Evolutionary conservation across 2,888 invertebrate species (phyloP), one percentile per base, ranked within the genome.

Genomic region (Pseudococcus viburni): DNA sequence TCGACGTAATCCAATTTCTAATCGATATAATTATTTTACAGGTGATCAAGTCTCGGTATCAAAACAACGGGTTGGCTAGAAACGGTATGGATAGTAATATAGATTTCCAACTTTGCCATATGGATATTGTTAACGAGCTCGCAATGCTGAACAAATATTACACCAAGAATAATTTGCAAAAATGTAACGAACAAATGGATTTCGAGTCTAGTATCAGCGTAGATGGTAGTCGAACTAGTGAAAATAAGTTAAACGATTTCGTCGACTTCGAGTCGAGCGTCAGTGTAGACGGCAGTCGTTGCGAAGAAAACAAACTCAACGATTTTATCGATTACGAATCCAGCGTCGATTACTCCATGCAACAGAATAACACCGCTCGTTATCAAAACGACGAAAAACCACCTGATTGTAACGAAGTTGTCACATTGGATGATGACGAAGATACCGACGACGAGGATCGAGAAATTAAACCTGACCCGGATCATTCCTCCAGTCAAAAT

Each of bases 81-180:
- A 80, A 22, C 59, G 83, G 17, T 42, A 48, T 83, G 51, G 80
- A 88, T 26, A 19, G 64, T 64, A 80, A 80, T 48, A 19, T 88
- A n/a, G 83, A 88, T 42, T 39, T 19, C n/a, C 33, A 88, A 39
- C 88, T 88, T 80, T 55, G 88, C 59, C 77, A 83, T 55, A 88
- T 88, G 88, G 80, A 88, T 55, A 88, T 88, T 11, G 88, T 80
- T 3, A 88, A 88, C 77, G 88, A 88, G 80, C 83, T 88, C 12
- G 88, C 80, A 5, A 80, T 88, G 88, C n/a, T 88, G 80, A 88
- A 80, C 42, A 77, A 88, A 51, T 88, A 88, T n/a, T 88, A 39
- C 26, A 19, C 88, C 19, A 88, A 88, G 55, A 88, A 88, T 77
- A 88, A 88, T 39, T n/a, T 26, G 11, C 77, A 73, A 26, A 68